Percentiles rank a stretch among this genome's conserved stretches.
phyloP scores from a whole-genome alignment of 1,140 invertebrate species.

The Drosophila trapezifrons region DNA sequence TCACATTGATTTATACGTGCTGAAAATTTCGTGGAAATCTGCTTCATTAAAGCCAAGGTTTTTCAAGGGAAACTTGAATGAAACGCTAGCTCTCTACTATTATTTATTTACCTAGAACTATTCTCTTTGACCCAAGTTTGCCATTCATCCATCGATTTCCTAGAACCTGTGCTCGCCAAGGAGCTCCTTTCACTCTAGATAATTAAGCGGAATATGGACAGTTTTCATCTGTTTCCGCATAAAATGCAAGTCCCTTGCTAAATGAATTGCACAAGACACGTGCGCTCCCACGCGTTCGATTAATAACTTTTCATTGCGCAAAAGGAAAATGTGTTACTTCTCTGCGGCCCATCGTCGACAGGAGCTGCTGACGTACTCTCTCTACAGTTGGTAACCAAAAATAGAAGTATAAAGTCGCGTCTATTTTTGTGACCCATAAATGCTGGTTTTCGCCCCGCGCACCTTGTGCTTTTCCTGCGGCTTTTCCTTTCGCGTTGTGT shows the following conservation, averaged over 20 bases:
- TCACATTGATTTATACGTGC: background rate
- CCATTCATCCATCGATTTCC: background rate
- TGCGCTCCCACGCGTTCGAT: slow-evolving; percentile 11
- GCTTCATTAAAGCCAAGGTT: too few species aligned
- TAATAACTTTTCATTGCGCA: slow-evolving; percentile 30
- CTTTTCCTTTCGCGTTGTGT: slow-evolving; percentile 36
- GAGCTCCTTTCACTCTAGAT: background rate
- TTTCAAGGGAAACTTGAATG: background rate
- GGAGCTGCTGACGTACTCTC: slow-evolving; percentile 28
- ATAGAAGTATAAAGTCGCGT: slow-evolving; percentile 48
- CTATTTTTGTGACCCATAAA: slow-evolving; percentile 57
- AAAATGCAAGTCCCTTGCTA: background rate
- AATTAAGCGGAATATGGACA: slow-evolving; percentile 6
- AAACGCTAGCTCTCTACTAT: background rate
- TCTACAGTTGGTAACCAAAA: slow-evolving; percentile 37
- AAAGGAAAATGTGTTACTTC: slow-evolving; percentile 28
- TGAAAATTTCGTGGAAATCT: background rate
- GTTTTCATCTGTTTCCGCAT: slow-evolving; percentile 2
- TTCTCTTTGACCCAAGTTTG: background rate
- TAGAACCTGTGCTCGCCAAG: too few species aligned
- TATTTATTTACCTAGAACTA: background rate
- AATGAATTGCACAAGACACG: slow-evolving; percentile 14
- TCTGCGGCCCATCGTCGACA: background rate
- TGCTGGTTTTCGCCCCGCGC: slow-evolving; percentile 13
- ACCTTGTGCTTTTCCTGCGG: slow-evolving; percentile 1